Evolutionary conservation across 2,797 vertebrate genomes (phyloP), one percentile per base, ranked within the genome.

Genomic region (Pterois miles): DNA sequence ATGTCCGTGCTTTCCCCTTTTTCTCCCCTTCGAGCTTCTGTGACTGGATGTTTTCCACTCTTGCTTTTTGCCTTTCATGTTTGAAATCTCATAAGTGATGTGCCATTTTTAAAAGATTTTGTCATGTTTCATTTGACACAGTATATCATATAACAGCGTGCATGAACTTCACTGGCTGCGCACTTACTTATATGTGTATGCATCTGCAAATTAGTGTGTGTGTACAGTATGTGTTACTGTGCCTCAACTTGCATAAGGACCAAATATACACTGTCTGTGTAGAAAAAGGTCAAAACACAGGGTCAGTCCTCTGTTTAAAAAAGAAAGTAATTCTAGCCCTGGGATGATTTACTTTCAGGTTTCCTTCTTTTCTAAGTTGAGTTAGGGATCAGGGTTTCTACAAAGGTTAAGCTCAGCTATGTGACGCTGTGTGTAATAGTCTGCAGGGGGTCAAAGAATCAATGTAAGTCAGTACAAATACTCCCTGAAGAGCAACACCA

Each of bases 31-130:
- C 69, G 20, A 81, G 78, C 73, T 36, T 62, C 76, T 82, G 65
- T 66, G 74, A 59, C 50, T 63, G 33, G 25, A 71, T 46, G 43
- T 78, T 74, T 63, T 10, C 16, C 40, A 50, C 53, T 31, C 46
- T 73, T 82, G 43, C 40, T 86, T 78, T 81, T 63, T 18, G 1
- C 58, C 80, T 85, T 86, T 85, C 81, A 82, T 86, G 74, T 85
- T 83, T 86, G 66, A 84, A 90, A 65, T 82, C 90, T 87, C 80
- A 70, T 83, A 82, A 92, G 89, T 77, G 78, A 88, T 85, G 84
- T 69, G 83, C 88, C 92, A 89, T 91, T 93, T 93, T 88, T 90
- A 84, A 89, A 89, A 87, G 77, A 90, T 86, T 89, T 89, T 34
- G 16, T 74, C 83, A 68, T 31, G 80, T 83, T 88, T 92, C 82